A percentile compares a stretch with the other conserved stretches of the same genome.
These are phyloP conservation scores for Phodopus roborovskii DNA, from an alignment of 2,113 vertebrate genomes.

Conservation along the genomic window DNA sequence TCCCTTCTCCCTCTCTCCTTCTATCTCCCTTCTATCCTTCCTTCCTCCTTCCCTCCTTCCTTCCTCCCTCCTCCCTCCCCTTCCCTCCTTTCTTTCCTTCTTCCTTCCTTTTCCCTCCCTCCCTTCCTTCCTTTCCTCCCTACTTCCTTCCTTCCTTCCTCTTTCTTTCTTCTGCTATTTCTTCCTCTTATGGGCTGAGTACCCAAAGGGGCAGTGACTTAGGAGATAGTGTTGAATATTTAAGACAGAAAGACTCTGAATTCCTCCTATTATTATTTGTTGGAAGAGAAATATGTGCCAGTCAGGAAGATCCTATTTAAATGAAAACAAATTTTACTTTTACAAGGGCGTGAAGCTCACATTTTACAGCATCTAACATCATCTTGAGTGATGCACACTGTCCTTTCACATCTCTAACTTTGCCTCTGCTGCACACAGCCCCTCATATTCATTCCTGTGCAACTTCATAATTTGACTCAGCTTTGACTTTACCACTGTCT, in stretches of 20 bases:
- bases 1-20: no score
- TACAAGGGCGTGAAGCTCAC: background rate
- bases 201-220: background rate
- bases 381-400: background rate
- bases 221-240: background rate
- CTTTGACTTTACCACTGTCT: background rate
- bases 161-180: background rate
- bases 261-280: background rate
- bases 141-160: no score
- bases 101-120: background rate
- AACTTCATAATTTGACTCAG: background rate
- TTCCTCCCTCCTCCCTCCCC: no score
- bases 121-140: background rate
- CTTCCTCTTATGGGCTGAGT: background rate
- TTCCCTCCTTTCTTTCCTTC: fast-evolving
- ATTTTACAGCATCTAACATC: background rate
- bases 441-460: background rate
- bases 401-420: background rate
- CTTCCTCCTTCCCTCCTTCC: background rate
- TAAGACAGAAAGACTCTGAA: background rate
- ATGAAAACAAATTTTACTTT: background rate
- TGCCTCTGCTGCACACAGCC: background rate
- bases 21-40: no score
- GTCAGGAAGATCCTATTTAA: background rate
- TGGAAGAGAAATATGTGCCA: background rate